Evolutionary conservation across 2,888 invertebrate genomes (phyloP).

Genomic region (Cremastinae sp.): DNA sequence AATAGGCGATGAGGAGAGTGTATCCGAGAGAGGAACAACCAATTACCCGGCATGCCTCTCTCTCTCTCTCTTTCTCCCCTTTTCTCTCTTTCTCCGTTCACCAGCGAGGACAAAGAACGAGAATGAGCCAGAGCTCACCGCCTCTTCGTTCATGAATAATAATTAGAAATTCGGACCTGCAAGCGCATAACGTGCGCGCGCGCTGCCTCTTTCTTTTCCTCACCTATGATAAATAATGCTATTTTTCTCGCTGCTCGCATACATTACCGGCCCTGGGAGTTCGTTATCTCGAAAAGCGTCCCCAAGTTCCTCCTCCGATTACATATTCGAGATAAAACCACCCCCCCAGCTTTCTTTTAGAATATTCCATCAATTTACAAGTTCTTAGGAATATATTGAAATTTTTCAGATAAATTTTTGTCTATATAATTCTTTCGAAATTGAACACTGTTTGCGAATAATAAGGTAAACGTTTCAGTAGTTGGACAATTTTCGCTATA

Average conservation of each 20-base stretch:
- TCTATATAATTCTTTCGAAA: too few relatives aligned
- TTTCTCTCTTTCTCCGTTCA: slow-evolving; percentile 65
- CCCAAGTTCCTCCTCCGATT: too few relatives aligned
- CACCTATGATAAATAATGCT: neutral
- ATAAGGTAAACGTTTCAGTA: too few relatives aligned
- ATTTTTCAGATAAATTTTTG: too few relatives aligned
- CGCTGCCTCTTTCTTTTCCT: too few relatives aligned
- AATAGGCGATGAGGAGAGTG: slow-evolving; percentile 76
- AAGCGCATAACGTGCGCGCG: neutral
- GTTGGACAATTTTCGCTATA: too few relatives aligned
- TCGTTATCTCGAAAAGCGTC: neutral
- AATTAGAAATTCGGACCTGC: slow-evolving; percentile 67
- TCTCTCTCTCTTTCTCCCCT: slow-evolving; percentile 66
- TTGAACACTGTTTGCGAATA: too few relatives aligned
- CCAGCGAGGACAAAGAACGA: slow-evolving; percentile 35
- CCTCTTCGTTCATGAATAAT: slow-evolving; percentile 68
- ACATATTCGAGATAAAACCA: too few relatives aligned
- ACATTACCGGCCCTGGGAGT: neutral
- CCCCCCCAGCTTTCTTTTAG: too few relatives aligned
- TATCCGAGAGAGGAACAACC: slow-evolving; percentile 66
- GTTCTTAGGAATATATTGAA: too few relatives aligned
- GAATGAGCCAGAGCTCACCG: slow-evolving; percentile 18
- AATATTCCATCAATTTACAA: too few relatives aligned
- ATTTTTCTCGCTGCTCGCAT: neutral
- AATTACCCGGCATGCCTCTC: slow-evolving; percentile 66